Percentiles rank a stretch among this genome's conserved stretches.
Conservation (phyloP, 2,113 vertebrate species). For the Nestor notabilis region DNA sequence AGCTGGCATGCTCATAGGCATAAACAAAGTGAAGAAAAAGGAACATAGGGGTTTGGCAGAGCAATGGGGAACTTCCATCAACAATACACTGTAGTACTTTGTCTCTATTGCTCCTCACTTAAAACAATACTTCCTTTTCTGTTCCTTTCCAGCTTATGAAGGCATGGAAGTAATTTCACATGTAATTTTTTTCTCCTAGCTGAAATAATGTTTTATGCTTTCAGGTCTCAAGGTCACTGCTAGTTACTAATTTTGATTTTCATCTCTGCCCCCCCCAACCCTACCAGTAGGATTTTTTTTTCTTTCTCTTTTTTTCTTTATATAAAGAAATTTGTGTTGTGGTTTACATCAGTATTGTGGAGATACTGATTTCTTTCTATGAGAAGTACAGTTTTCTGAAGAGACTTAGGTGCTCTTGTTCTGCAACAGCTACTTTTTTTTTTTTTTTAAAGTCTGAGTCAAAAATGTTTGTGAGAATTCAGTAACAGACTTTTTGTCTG, state of each 20-base stretch:
- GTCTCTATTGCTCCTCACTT: background rate
- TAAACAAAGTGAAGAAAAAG: background rate
- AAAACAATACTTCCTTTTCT: background rate
- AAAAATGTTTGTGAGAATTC: background rate
- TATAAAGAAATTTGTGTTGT: background rate
- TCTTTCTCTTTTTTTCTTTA: background rate
- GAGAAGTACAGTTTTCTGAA: background rate
- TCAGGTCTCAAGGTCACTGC: background rate
- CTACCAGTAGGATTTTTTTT: background rate
- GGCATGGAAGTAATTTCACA: background rate
- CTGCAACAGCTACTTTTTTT: background rate
- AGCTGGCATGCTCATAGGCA: background rate
- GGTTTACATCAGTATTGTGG: background rate
- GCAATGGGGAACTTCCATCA: accelerated
- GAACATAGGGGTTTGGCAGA: background rate
- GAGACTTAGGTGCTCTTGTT: background rate
- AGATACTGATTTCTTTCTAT: background rate
- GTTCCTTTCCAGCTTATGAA: background rate
- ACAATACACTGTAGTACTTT: background rate
- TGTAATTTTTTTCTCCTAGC: background rate
- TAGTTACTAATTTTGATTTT: background rate
- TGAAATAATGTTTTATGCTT: background rate
- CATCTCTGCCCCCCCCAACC: background rate
- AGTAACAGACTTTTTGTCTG: background rate
- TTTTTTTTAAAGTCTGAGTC: background rate